These are phyloP conservation scores for Cavia aperea DNA, from an alignment of 2,113 vertebrate genomes.

Conservation along the genomic window DNA sequence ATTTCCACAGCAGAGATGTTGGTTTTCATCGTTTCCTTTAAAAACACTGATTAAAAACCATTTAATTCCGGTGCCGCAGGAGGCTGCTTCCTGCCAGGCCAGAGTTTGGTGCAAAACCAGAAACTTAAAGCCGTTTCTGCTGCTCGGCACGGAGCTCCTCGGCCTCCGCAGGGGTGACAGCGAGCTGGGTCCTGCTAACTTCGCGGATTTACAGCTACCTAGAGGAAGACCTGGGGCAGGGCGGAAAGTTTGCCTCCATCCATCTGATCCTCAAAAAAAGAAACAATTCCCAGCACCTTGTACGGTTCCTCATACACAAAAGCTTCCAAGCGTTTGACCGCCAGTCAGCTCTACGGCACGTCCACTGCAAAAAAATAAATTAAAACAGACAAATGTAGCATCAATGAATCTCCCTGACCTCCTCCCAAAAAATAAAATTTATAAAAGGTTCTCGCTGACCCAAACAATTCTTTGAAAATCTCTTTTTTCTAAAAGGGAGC, in stretches of 20 bases:
- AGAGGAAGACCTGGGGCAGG: too few relatives aligned
- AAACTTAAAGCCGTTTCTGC: not conserved
- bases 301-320: not conserved
- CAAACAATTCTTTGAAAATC: too few relatives aligned
- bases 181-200: fast-evolving
- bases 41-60: not conserved
- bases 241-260: not conserved
- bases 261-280: fast-evolving
- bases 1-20: not conserved
- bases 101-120: too few relatives aligned
- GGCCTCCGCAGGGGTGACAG: not conserved
- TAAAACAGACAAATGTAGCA: not conserved
- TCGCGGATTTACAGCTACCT: not conserved
- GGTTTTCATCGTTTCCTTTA: not conserved
- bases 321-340: not conserved
- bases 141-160: not conserved
- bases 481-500: too few relatives aligned
- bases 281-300: not conserved
- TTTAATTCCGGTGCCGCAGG: not conserved
- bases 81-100: too few relatives aligned
- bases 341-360: not conserved
- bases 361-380: too few relatives aligned
- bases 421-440: too few relatives aligned
- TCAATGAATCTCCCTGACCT: not conserved
- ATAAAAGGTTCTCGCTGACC: too few relatives aligned